Base-by-base conservation (phyloP, 1,140 invertebrate species). In the Drosophila arawakana region DNA sequence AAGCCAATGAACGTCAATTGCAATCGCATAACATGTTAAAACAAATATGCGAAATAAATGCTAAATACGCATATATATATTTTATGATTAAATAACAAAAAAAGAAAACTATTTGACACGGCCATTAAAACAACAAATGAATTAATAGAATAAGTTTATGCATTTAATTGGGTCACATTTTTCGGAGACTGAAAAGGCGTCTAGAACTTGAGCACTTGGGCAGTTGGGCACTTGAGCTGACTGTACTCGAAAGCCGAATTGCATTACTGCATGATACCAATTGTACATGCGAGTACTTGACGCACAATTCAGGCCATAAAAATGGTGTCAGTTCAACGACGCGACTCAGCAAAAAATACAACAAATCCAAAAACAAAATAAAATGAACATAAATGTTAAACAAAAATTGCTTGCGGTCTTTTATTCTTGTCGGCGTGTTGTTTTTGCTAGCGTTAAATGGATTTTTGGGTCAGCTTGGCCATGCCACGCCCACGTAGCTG, bases 391-490 rank as follows among this genome's bases (percentile, higher is more conserved):
- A 47, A 43, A 74, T 52, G 44, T 37, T 44, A 57, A 73, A 44
- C 52, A 84, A 60, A 62, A 59, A 62, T 61, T 35, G 57, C 67
- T 52, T 50, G 49, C 49, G 49, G 66, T 47, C 30, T 69, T 55
- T 68, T 59, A 50, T 71, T 58, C 25, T 55, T 55, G 44, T 18
- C 30, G 44, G 30, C 43, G 25, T 62, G 35, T 66, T 57, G 39
- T 73, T 59, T 72, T 62, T 21, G 61, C 41, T 8, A 50, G 52
- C 65, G 41, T 77, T 67, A 85, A 85, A 69, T 81, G 76, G 78
- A 86, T 83, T 83, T 88, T 59, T 80, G 84, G 83, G 83, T 88
- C 83, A 86, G 41, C 65, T 60, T 65, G 61, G 65, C 58, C 49
- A 61, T 35, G 63, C 49, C 41, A 74, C 58, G 50, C 49, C 57